Percentiles rank a stretch among this genome's conserved stretches.
These are phyloP conservation scores for Morelia viridis DNA, from an alignment of 2,797 vertebrate species.

Conservation along the genomic window DNA sequence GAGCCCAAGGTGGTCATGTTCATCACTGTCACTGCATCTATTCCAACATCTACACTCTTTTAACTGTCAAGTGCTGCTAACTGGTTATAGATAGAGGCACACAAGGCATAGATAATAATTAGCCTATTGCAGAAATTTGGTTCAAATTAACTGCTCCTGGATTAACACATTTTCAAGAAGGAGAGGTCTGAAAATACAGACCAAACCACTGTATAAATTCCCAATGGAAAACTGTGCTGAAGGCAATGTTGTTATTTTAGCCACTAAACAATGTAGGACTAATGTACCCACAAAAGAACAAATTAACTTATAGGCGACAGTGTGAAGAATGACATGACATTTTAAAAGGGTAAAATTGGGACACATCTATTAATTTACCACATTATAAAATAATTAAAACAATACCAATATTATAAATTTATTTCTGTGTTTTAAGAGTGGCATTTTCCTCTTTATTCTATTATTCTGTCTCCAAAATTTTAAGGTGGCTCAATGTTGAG, in stretches of 20 bases:
- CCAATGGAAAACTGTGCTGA: neutral
- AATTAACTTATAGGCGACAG: slow-evolving; percentile 36
- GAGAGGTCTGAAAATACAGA: neutral
- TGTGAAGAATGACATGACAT: slow-evolving; percentile 68
- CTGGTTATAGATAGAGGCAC: neutral
- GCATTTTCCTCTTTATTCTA: slow-evolving; percentile 48
- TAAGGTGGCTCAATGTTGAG: slow-evolving; percentile 48
- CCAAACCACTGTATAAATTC: neutral
- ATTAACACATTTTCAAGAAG: neutral
- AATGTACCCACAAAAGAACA: slow-evolving; percentile 29
- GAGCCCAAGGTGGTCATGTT: no score
- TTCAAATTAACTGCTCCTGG: neutral
- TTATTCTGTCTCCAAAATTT: slow-evolving; percentile 57
- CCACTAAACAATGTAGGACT: slow-evolving; percentile 4
- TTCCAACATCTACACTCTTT: neutral
- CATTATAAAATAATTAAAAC: slow-evolving; percentile 68
- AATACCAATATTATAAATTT: slow-evolving; percentile 41
- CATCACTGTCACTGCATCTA: neutral
- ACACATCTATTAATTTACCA: slow-evolving; percentile 70
- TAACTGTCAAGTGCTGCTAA: neutral
- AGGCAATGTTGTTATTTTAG: neutral
- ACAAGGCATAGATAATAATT: neutral
- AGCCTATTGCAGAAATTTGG: neutral
- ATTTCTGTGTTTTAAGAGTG: slow-evolving; percentile 60
- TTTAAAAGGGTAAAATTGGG: slow-evolving; percentile 63